Evolutionary conservation across 2,113 vertebrate genomes (phyloP).

Genomic region (Pteropus alecto): DNA sequence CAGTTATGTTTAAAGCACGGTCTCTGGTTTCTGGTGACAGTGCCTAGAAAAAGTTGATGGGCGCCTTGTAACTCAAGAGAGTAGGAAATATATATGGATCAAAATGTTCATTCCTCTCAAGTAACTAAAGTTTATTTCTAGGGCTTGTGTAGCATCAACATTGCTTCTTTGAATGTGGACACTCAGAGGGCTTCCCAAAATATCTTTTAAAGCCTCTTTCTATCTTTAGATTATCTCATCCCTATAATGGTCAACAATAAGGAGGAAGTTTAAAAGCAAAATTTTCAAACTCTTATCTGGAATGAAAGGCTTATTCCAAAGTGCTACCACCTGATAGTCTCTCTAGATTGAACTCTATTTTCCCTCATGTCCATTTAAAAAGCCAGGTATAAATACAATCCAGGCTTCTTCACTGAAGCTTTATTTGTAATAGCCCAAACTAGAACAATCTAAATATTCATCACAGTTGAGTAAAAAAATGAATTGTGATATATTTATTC

Average conservation of each 20-base stretch:
- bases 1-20: accelerated
- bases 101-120: background rate
- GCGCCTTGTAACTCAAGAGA: background rate
- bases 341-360: background rate
- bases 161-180: background rate
- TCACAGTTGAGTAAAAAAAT: background rate
- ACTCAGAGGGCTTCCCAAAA: background rate
- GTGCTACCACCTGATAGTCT: background rate
- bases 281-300: background rate
- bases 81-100: background rate
- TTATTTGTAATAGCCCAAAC: background rate
- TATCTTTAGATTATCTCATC: background rate
- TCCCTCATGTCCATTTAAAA: background rate
- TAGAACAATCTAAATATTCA: background rate
- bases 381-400: background rate
- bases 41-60: background rate
- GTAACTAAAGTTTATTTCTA: background rate
- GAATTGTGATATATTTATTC: background rate
- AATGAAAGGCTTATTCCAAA: background rate
- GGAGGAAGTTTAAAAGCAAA: background rate
- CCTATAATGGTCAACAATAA: background rate
- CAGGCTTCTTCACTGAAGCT: background rate
- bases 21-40: background rate
- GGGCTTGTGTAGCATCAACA: background rate
- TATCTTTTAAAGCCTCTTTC: background rate